A percentile compares a stretch with the other conserved stretches of the same genome.
These are phyloP conservation scores for Sarcophaga carnaria DNA, from an alignment of 2,888 invertebrate genomes.

Conservation along the genomic window DNA sequence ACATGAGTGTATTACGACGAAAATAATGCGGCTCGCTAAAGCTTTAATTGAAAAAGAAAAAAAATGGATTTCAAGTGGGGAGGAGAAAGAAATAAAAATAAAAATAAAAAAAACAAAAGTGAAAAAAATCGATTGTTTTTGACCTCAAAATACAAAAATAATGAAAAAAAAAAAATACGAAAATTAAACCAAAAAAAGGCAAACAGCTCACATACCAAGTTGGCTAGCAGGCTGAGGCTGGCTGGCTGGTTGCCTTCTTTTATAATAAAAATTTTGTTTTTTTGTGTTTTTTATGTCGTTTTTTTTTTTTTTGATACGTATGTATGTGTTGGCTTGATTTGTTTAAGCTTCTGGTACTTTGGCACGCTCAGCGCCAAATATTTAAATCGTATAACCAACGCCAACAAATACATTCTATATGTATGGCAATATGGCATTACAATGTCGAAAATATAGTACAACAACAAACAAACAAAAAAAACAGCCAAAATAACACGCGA, in stretches of 20 bases:
- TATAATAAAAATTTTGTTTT: too few relatives aligned
- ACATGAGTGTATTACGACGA: too few relatives aligned
- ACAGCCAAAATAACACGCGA: conserved; percentile 48
- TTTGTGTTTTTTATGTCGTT: too few relatives aligned
- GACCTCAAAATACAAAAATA: conserved; percentile 64
- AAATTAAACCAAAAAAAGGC: too few relatives aligned
- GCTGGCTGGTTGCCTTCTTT: conserved; percentile 34
- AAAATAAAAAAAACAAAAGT: conserved; percentile 16
- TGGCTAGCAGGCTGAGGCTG: too few relatives aligned
- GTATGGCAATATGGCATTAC: conserved; percentile 15
- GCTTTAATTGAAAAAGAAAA: too few relatives aligned
- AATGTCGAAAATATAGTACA: conserved; percentile 37
- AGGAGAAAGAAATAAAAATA: conserved; percentile 47
- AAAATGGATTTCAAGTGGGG: too few relatives aligned
- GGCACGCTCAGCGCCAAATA: conserved; percentile 67
- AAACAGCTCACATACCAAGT: too few relatives aligned
- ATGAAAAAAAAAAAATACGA: conserved; percentile 32
- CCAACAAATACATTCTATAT: conserved; percentile 11
- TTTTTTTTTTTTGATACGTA: conserved; percentile 25
- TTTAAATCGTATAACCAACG: conserved; percentile 12
- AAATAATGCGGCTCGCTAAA: too few relatives aligned
- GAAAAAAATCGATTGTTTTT: conserved; percentile 68
- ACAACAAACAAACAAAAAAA: conserved; percentile 34
- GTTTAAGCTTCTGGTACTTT: conserved; percentile 64
- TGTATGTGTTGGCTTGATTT: conserved; percentile 65